These are phyloP conservation scores for Uloborus plumipes DNA, from an alignment of 2,888 invertebrate species.

Conservation along the genomic window DNA sequence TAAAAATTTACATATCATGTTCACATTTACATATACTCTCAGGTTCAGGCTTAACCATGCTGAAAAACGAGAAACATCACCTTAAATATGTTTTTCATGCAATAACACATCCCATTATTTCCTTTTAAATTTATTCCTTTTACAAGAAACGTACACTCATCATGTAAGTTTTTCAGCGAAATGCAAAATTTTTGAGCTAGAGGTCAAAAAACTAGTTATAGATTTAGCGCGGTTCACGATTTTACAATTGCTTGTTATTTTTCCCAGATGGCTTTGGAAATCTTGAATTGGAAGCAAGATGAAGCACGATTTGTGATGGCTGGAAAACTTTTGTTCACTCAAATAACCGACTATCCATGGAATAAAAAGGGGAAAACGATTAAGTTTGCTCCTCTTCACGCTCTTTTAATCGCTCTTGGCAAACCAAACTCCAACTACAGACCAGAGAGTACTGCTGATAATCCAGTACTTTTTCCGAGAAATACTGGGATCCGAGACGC, in stretches of 20 bases:
- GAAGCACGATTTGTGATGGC: slow-evolving; percentile 92
- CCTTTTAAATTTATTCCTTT: too few species aligned
- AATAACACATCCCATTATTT: too few species aligned
- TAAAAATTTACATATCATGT: too few species aligned
- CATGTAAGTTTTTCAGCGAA: too few species aligned
- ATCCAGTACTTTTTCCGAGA: slow-evolving; percentile 73
- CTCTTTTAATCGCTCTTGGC: slow-evolving; percentile 90
- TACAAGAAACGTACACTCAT: too few species aligned
- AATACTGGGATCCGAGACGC: slow-evolving; percentile 83
- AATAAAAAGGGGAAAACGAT: slow-evolving; percentile 69
- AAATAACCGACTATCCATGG: slow-evolving; percentile 74
- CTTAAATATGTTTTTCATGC: too few species aligned
- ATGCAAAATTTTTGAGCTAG: too few species aligned
- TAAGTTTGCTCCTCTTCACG: slow-evolving; percentile 84
- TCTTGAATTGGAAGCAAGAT: slow-evolving; percentile 90
- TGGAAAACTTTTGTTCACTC: slow-evolving; percentile 87
- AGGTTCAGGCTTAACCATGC: too few species aligned
- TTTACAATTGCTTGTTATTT: slow-evolving; percentile 1
- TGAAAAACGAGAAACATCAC: too few species aligned
- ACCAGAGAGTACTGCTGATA: slow-evolving; percentile 74
- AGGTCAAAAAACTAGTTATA: too few species aligned
- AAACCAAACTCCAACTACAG: slow-evolving; percentile 83
- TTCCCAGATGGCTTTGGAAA: slow-evolving; percentile 86
- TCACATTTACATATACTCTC: too few species aligned
- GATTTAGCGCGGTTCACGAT: too few species aligned